phyloP scores from a whole-genome alignment of 1,140 invertebrate species.

The Zaprionus capensis region DNA sequence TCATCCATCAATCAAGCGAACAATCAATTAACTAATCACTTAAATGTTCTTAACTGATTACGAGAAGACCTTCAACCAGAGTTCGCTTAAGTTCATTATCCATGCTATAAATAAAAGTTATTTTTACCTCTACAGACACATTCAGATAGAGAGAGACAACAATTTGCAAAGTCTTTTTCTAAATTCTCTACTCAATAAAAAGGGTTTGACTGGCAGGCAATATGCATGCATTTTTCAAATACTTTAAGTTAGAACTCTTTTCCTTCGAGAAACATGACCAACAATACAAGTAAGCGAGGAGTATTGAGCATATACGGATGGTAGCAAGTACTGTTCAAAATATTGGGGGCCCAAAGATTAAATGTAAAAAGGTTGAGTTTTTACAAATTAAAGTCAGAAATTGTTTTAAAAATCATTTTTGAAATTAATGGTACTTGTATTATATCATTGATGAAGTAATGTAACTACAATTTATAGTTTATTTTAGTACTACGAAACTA shows the following conservation, averaged over 20 bases:
- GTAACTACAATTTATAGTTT: too few species aligned
- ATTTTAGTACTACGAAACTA: too few species aligned
- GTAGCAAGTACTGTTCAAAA: not conserved
- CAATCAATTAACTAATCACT: constrained; percentile 45
- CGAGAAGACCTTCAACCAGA: not conserved
- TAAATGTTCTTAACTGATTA: constrained; percentile 38
- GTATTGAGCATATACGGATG: too few species aligned
- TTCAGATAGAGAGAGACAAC: not conserved
- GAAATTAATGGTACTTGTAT: too few species aligned
- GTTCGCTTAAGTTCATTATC: not conserved
- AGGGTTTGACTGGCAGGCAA: not conserved
- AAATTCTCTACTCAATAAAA: not conserved
- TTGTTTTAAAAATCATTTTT: too few species aligned
- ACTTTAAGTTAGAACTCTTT: constrained; percentile 14
- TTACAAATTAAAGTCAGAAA: too few species aligned
- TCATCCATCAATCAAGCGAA: constrained; percentile 35
- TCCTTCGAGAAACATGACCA: not conserved
- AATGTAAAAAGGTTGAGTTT: too few species aligned
- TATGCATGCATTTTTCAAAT: constrained; percentile 12
- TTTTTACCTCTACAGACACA: not conserved
- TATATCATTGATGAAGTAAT: too few species aligned
- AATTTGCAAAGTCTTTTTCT: not conserved
- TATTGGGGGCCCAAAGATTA: not conserved
- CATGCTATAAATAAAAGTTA: constrained; percentile 6
- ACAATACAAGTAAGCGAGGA: not conserved